Base-by-base conservation (phyloP, 2,888 invertebrate species). In the Phortica okadai region DNA sequence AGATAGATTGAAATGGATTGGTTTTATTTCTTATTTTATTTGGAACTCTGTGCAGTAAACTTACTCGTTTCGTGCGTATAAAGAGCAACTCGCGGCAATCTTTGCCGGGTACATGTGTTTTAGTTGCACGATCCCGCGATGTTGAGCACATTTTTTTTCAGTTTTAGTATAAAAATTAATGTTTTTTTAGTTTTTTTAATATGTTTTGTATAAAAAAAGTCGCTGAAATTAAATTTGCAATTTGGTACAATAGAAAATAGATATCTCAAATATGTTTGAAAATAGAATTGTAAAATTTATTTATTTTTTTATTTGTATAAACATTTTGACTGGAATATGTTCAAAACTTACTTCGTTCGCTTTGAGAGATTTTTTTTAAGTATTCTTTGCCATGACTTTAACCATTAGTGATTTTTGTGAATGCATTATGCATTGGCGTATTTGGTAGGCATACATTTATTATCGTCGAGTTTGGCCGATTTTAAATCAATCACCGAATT, bases 11-110 rank as follows among this genome's bases (percentile, higher is more conserved):
- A 16, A 7, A 16, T 58, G n/a, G 58, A 58, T n/a, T 6, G 21
- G 5, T 58, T 58, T 21, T 7, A 58, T n/a, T 16, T 1, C 62
- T 69, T 45, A 8, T 6, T 8, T 21, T 7, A 33, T 11, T 25
- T 25, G 33, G 6, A 67, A 8, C 7, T 58, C 41, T 14, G 6
- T 25, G 14, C 6, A 11, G 3, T 11, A 8, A 11, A 79, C 77
- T 84, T 79, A 89, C 89, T 77, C 79, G 76, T 80, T 81, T 83
- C 5, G 81, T 76, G 1, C 84, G 81, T 74, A 81, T 72, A 42
- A 88, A 88, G 25, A 86, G 80, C 58, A 82, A 25, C 11, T 86
- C 88, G 1, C 85, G 88, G 14, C 85, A 88, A 6, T 88, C 79
- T 42, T 72, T 80, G 11, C 85, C 85, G 0, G 85, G 79, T 2